Base-by-base conservation (phyloP, 23 tunicate species). In the Botrylloides violaceus region DNA sequence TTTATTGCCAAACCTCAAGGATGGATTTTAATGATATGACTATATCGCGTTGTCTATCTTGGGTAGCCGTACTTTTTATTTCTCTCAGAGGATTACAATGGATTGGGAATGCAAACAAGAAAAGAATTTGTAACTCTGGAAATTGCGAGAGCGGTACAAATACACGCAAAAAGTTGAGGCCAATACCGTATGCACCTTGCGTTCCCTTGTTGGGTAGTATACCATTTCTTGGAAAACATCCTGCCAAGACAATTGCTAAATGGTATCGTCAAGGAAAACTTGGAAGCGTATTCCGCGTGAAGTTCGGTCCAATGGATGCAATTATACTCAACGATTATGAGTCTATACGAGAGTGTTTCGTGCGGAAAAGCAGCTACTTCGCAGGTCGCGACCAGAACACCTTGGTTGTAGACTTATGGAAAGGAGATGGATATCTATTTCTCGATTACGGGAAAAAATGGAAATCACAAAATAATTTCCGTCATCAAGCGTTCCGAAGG, bases 401-500 rank as follows among this genome's bases (percentile, higher is more conserved):
- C 12, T 22, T 68, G 26, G 26, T 68, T 37, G 29, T 12, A 43
- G 74, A 68, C 20, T 1, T 68, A 43, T 32, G 29, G 28, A 68
- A 68, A 5, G 74, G 74, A 0, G 37, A 68, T 28, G 74, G 74
- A 19, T 6, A 35, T 27, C 21, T 43, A 19, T 68, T 68, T 37
- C 5, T 68, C 24, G 57, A 68, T 37, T 68, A 68, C 57, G 57
- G 57, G 4, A 56, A 68, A 27, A 68, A 68, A 68, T 68, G 74
- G 74, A 35, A 36, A 36, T 19, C 29, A 1, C 36, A 32, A 56
- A 39, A 30, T 19, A 39, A 19, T 15, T 68, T 68, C 28, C 32
- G 74, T 1, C 70, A 63, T 33, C 29, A 33, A 3, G 35, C 70
- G 12, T 63, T 63, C 9, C 4, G 35, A 25, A 15, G 23, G 3